Conservation (phyloP, 2,888 invertebrate species). For the Macrophya annulata region DNA sequence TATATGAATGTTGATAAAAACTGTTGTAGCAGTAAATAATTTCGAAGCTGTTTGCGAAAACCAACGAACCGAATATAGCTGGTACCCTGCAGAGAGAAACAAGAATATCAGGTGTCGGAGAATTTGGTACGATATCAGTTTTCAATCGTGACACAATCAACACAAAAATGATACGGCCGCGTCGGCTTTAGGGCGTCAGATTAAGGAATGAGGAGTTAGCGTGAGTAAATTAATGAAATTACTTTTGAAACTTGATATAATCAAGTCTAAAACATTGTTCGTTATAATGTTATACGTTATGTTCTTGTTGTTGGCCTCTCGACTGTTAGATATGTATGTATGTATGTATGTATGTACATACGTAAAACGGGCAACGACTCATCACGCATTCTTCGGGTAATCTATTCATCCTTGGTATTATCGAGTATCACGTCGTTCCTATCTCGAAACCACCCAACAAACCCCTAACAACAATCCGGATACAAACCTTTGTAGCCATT, state of each 20-base stretch:
- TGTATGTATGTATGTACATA: background rate
- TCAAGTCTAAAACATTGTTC: background rate
- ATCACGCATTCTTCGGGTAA: slow-evolving; percentile 22
- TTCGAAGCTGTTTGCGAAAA: background rate
- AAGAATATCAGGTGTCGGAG: slow-evolving; percentile 42
- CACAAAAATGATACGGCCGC: slow-evolving; percentile 22
- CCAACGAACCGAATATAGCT: slow-evolving; percentile 18
- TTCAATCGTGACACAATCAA: slow-evolving; percentile 43
- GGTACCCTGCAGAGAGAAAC: background rate
- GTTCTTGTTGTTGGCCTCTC: background rate
- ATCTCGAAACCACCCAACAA: slow-evolving; percentile 25
- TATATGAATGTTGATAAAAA: slow-evolving; percentile 17
- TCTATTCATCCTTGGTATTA: slow-evolving; percentile 32
- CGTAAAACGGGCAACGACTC: background rate
- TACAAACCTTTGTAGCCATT: slow-evolving; percentile 50
- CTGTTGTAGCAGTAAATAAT: slow-evolving; percentile 22
- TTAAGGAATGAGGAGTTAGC: background rate
- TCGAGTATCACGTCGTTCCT: slow-evolving; percentile 44
- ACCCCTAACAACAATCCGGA: slow-evolving; percentile 37
- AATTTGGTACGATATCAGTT: slow-evolving; percentile 1
- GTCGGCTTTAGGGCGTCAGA: background rate
- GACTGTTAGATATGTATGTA: background rate
- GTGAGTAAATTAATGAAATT: slow-evolving; percentile 18
- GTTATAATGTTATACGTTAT: too few relatives aligned
- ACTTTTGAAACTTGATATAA: slow-evolving; percentile 21